Evolutionary conservation across 2,113 vertebrate species (phyloP), one percentile per base, ranked within the genome.

Genomic region (Nettapus auritus): DNA sequence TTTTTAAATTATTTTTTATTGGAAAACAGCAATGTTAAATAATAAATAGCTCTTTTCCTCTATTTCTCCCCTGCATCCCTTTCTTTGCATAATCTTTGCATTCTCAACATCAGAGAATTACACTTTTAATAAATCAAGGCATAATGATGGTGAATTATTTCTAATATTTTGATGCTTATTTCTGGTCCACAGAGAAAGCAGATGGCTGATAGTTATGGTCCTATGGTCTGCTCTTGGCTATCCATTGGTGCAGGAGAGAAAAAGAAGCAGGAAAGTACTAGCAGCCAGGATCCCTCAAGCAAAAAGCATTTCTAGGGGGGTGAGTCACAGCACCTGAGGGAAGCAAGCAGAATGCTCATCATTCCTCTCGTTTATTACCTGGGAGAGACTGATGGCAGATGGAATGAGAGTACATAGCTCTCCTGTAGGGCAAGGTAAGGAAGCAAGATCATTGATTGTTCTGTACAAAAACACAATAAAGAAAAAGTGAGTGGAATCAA

Each of bases 361-460:
- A 88, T 94, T 83, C 82, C 82, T 84, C 77, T 95, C 79, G 91
- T 96, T 96, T 94, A 94, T 97, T 96, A 76, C 86, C 96, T 92
- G 94, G 57, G 88, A 87, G 34, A 97, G 38, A 69, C 57, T 93
- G 86, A 91, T 86, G 88, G 88, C 86, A 97, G 90, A 96, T 86
- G 67, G 92, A 90, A 90, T 83, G 94, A 93, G 90, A 84, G 56
- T 96, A 84, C 48, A 69, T 50, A 56, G 48, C 66, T 92, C 57
- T 96, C 85, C 91, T 95, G 34, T 44, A 97, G 83, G 55, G 50
- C 56, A 91, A 86, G 89, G 71, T 94, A 74, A 92, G 93, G 86
- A 75, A 96, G 44, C 46, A 62, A 85, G 57, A 95, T 66, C 75
- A 81, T 85, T 96, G 94, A 97, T 90, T 92, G 63, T 20, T 80